Conservation (phyloP, 2,113 vertebrate species). For the Hystrix brachyura region DNA sequence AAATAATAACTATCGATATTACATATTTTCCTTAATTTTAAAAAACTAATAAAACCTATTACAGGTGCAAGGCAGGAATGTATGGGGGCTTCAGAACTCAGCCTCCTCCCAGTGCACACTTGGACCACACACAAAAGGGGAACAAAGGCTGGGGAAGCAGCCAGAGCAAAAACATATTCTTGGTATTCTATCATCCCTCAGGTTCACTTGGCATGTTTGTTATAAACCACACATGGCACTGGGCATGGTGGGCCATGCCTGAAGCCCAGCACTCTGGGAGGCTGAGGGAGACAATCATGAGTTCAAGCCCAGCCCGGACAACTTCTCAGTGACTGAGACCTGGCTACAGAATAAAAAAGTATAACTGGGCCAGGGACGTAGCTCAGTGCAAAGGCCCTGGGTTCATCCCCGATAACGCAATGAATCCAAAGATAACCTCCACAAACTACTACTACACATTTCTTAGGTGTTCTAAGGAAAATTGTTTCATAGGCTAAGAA, state of each 20-base stretch:
- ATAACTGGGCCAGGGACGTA: neutral
- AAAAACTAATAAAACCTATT: slow-evolving; percentile 91
- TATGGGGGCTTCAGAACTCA: slow-evolving; percentile 76
- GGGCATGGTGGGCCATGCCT: neutral
- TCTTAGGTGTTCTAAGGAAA: slow-evolving; percentile 91
- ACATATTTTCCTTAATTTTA: slow-evolving; percentile 94
- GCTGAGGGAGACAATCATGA: neutral
- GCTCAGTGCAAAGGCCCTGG: neutral
- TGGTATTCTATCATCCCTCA: slow-evolving; percentile 94
- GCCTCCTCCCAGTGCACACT: slow-evolving; percentile 85
- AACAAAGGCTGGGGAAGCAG: slow-evolving; percentile 86
- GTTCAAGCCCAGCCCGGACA: neutral
- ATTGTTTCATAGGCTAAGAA: slow-evolving; percentile 91
- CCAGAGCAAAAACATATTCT: slow-evolving; percentile 98
- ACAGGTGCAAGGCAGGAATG: slow-evolving; percentile 85
- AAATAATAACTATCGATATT: slow-evolving; percentile 93
- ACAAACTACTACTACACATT: slow-evolving; percentile 86
- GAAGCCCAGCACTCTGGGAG: neutral
- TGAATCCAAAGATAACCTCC: neutral
- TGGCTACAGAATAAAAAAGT: neutral
- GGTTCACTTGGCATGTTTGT: slow-evolving; percentile 85
- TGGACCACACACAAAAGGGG: slow-evolving; percentile 71
- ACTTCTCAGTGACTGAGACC: neutral
- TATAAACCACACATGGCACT: slow-evolving; percentile 87
- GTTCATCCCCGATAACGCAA: neutral